These are phyloP conservation scores for Macquaria australasica DNA, from an alignment of 2,113 vertebrate species.

Conservation along the genomic window DNA sequence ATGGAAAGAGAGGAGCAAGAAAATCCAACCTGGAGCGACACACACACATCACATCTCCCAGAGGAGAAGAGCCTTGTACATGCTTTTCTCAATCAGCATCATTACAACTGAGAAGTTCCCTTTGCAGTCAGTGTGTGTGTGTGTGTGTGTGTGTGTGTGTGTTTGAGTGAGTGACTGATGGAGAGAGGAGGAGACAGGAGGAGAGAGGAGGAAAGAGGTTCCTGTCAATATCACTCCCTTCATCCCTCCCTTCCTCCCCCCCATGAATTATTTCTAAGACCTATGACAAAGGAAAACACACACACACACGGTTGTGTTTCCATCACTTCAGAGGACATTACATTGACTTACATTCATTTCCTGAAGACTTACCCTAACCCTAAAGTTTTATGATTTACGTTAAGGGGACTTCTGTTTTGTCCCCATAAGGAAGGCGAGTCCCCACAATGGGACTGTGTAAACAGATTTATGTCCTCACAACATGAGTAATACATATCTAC, in stretches of 20 bases:
- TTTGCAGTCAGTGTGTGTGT: conserved; percentile 8
- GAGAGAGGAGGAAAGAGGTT: conserved; percentile 58
- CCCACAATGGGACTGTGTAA: too few species aligned
- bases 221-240: conserved; percentile 76
- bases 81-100: conserved; percentile 38
- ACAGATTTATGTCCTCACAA: too few species aligned
- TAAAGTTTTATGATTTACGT: too few species aligned
- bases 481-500: not conserved
- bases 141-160: conserved; percentile 16
- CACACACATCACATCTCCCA: not conserved
- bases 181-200: conserved; percentile 12
- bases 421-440: too few species aligned
- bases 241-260: conserved; percentile 46
- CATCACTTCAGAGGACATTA: too few species aligned
- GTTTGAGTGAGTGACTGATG: conserved; percentile 64
- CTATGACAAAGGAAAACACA: conserved; percentile 60
- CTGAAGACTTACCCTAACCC: too few species aligned
- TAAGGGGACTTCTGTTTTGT: too few species aligned
- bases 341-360: too few species aligned
- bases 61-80: conserved; percentile 12
- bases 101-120: conserved; percentile 22
- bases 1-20: not conserved
- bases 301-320: not conserved
- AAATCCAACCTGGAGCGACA: not conserved
- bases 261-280: conserved; percentile 72